phyloP scores from a whole-genome alignment of 2,888 invertebrate species.

The Caenorhabditis sulstoni region DNA sequence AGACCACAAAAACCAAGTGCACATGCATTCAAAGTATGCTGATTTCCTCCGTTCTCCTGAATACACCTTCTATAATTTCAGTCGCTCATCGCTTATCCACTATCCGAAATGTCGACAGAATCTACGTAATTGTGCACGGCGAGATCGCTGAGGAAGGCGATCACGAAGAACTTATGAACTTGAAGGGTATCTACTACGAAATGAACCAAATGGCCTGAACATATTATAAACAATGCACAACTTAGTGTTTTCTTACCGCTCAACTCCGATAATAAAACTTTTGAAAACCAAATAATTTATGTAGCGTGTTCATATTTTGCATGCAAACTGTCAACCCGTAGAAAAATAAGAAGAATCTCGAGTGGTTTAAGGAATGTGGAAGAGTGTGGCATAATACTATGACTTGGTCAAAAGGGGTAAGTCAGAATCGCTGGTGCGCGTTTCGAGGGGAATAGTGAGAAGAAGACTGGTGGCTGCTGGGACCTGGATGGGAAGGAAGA shows the following conservation, averaged over 20 bases:
- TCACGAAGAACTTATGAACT: slow-evolving; percentile 72
- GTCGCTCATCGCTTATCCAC: slow-evolving; percentile 83
- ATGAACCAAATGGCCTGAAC: slow-evolving; percentile 69
- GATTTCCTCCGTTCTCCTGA: neutral
- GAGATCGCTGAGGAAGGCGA: slow-evolving; percentile 71
- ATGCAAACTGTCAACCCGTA: slow-evolving; percentile 26
- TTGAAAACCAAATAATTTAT: slow-evolving; percentile 20
- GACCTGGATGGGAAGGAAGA: slow-evolving; percentile 20
- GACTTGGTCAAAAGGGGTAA: neutral
- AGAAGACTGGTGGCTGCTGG: slow-evolving; percentile 10
- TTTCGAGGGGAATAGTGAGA: slow-evolving; percentile 20
- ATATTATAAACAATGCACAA: slow-evolving; percentile 11
- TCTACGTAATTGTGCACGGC: slow-evolving; percentile 82
- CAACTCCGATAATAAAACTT: neutral
- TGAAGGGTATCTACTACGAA: slow-evolving; percentile 76
- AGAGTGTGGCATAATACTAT: slow-evolving; percentile 4
- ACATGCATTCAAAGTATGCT: slow-evolving; percentile 75
- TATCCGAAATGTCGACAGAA: slow-evolving; percentile 82
- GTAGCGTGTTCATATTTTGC: slow-evolving; percentile 34
- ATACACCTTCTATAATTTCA: slow-evolving; percentile 54
- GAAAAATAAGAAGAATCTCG: slow-evolving; percentile 43
- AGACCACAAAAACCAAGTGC: slow-evolving; percentile 61
- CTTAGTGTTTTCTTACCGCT: slow-evolving; percentile 20
- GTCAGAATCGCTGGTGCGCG: slow-evolving; percentile 25
- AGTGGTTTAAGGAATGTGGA: slow-evolving; percentile 32